Evolutionary conservation across 2,113 vertebrate species (phyloP).

Genomic region (Bubalus kerabau): DNA sequence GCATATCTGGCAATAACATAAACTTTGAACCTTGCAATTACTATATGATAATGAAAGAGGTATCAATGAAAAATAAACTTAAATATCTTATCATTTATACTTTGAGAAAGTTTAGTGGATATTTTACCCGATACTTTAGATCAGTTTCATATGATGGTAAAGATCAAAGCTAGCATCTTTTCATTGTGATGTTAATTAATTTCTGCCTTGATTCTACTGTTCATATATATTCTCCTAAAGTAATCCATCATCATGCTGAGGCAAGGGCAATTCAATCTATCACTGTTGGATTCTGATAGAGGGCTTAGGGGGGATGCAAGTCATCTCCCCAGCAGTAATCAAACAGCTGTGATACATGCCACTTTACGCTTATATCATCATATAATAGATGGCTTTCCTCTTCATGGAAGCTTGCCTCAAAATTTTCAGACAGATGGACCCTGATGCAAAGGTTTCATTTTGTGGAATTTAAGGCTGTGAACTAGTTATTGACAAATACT

Average conservation of each 20-base stretch:
- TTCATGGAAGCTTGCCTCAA: conserved; percentile 76
- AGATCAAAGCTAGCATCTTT: conserved; percentile 69
- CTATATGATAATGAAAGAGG: neutral
- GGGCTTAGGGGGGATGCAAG: conserved; percentile 77
- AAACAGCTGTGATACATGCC: conserved; percentile 85
- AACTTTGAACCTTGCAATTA: neutral
- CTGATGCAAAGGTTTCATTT: conserved; percentile 79
- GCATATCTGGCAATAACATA: neutral
- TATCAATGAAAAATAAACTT: neutral
- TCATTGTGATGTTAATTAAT: conserved; percentile 78
- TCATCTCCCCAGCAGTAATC: conserved; percentile 81
- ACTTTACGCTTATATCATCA: conserved; percentile 80
- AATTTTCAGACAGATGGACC: conserved; percentile 81
- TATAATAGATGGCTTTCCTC: conserved; percentile 81
- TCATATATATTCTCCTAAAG: conserved; percentile 69
- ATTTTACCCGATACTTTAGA: conserved; percentile 41
- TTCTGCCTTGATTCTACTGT: conserved; percentile 73
- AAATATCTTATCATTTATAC: neutral
- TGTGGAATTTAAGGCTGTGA: conserved; percentile 80
- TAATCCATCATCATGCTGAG: conserved; percentile 83
- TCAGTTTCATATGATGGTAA: conserved; percentile 44
- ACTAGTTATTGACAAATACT: conserved; percentile 88
- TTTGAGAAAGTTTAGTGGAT: conserved; percentile 44
- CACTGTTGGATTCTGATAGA: conserved; percentile 80
- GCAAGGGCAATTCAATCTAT: conserved; percentile 80